Base-by-base conservation (phyloP, 2,888 invertebrate species). In the Cephus sareptanus region DNA sequence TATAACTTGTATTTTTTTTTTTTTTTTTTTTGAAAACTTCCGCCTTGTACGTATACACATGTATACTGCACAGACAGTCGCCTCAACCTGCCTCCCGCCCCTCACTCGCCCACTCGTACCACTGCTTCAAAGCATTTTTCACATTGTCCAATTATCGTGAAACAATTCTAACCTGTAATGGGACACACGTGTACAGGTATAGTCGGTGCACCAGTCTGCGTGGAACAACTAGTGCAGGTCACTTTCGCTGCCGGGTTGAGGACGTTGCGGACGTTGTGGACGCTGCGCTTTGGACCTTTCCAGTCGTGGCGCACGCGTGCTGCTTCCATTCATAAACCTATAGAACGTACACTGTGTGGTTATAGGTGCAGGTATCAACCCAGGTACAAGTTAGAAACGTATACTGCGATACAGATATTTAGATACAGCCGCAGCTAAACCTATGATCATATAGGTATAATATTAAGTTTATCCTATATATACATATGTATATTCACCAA, bases 311-410 rank as follows among this genome's bases (percentile, higher is more conserved):
- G 84, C 87, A 88, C 87, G 88, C 86, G 87, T 87, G 84, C 88
- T 85, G 81, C 84, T 15, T 85, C 84, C 89, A 89, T 90, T 90
- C 89, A 90, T 90, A 87, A 89, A 89, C 77, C 81, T 83, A 85
- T 81, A 77, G 79, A 77, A 75, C 74, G 77, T 33, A 31, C 31
- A 71, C 31, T 33, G 31, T 31, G 71, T 4, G 71, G 56, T 56
- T 56, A 56, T 56, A 56, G 2, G 56, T 56, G 23, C 23, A 56
- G 56, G 23, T 56, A 56, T 56, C 9, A 9, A 23, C 23, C 56
- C 56, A 23, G 9, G 56, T 23, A 56, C 23, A 56, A 56, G 56
- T 23, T 23, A 56, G 23, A 6, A 56, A 56, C 23, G 23, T 23
- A 56, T 56, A 23, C 23, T 2, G 2, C 23, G 23, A 23, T 56